phyloP scores from a whole-genome alignment of 2,113 vertebrate genomes.

The Tragelaphus scriptus region DNA sequence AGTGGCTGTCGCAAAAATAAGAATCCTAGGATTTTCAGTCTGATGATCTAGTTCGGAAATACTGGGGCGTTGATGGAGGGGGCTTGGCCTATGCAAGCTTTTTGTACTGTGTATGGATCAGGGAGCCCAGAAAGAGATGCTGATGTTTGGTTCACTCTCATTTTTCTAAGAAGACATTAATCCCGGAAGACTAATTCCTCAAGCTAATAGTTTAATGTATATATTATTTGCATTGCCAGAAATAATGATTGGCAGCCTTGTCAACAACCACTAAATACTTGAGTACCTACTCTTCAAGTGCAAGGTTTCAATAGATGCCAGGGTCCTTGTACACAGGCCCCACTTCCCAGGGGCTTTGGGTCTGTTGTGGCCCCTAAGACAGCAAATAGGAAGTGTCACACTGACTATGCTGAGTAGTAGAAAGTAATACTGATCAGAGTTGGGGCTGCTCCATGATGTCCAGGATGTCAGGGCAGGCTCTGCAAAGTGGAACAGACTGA shows the following conservation, averaged over 20 bases:
- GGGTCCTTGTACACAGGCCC: neutral
- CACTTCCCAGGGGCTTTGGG: neutral
- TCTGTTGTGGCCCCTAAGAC: neutral
- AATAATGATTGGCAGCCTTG: neutral
- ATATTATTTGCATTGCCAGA: neutral
- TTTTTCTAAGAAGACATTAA: constrained; percentile 35
- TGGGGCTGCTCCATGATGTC: neutral
- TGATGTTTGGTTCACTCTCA: neutral
- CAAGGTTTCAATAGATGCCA: neutral
- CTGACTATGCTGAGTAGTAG: neutral
- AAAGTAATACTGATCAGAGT: neutral
- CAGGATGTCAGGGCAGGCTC: neutral
- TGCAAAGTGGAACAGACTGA: neutral
- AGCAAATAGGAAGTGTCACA: neutral
- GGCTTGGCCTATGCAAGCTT: neutral
- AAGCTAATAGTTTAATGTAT: neutral
- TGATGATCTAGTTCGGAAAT: constrained; percentile 8
- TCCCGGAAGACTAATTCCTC: neutral
- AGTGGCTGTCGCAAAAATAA: neutral
- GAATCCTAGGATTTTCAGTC: neutral
- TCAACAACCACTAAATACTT: neutral
- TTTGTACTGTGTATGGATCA: neutral
- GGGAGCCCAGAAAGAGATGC: neutral
- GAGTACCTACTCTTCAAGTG: neutral
- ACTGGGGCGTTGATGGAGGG: neutral